These are phyloP conservation scores for Cyanoderma ruficeps DNA, from an alignment of 2,113 vertebrate species.

Conservation along the genomic window DNA sequence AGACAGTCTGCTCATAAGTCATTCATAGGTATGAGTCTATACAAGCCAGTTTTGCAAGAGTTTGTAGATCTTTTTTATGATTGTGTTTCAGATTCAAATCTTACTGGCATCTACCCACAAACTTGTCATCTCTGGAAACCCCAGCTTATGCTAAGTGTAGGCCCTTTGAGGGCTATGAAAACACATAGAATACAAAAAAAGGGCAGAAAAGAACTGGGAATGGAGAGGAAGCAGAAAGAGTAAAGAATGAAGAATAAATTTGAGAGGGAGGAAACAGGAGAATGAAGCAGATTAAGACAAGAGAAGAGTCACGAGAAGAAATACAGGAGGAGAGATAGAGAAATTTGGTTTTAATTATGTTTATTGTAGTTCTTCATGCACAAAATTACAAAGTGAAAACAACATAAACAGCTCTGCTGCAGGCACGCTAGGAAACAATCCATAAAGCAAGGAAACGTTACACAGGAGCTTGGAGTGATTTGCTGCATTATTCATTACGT, in stretches of 20 bases:
- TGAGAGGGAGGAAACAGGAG: not conserved
- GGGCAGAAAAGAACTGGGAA: not conserved
- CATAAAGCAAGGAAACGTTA: conserved; percentile 35
- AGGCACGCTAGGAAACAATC: conserved; percentile 53
- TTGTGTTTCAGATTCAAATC: conserved; percentile 19
- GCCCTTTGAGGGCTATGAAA: not conserved
- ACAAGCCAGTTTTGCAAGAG: conserved; percentile 47
- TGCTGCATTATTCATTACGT: conserved; percentile 15
- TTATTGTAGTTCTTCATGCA: conserved; percentile 59
- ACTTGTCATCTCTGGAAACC: conserved; percentile 42
- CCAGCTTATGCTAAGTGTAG: not conserved
- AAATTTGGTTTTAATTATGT: conserved; percentile 62
- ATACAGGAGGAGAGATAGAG: conserved; percentile 5
- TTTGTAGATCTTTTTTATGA: conserved; percentile 19
- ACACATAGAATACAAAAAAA: not conserved
- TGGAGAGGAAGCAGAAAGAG: not conserved
- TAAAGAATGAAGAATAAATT: not conserved
- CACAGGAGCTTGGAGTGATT: conserved; percentile 31
- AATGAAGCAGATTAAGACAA: not conserved
- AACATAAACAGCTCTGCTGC: conserved; percentile 50
- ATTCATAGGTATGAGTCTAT: conserved; percentile 32
- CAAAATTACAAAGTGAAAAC: conserved; percentile 58
- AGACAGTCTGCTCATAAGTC: conserved; percentile 2
- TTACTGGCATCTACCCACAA: conserved; percentile 16
- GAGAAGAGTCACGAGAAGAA: not conserved